Percentiles rank a stretch among this genome's conserved stretches.
These are phyloP conservation scores for Apodemia mormo DNA, from an alignment of 2,888 invertebrate genomes.

Conservation along the genomic window DNA sequence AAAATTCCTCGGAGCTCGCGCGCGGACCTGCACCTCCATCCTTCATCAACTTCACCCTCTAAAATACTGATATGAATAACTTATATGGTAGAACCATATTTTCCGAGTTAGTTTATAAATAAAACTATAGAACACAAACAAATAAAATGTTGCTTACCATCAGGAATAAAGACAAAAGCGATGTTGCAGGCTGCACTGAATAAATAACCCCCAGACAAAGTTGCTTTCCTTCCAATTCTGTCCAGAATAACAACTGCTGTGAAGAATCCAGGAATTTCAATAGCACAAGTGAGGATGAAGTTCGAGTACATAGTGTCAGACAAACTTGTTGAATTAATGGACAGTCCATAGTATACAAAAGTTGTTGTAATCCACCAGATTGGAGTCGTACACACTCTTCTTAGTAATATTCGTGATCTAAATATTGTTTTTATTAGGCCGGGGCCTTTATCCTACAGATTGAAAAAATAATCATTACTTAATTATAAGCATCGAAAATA, in stretches of 20 bases:
- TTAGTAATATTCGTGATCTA: conserved; percentile 71
- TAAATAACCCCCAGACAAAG: conserved; percentile 38
- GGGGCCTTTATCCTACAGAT: conserved; percentile 32
- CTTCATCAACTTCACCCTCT: no score
- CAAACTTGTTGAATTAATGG: conserved; percentile 85
- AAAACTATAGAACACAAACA: background rate
- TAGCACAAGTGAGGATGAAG: conserved; percentile 79
- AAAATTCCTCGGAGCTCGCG: no score
- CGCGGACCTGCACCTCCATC: no score
- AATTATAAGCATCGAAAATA: no score
- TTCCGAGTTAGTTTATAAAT: no score
- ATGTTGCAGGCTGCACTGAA: conserved; percentile 38
- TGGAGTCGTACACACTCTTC: conserved; percentile 81
- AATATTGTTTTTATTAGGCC: conserved; percentile 60
- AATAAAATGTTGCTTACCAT: conserved; percentile 39
- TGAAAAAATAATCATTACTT: background rate
- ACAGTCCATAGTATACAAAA: conserved; percentile 88
- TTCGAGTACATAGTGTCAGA: conserved; percentile 86
- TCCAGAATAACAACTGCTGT: conserved; percentile 80
- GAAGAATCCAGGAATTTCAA: conserved; percentile 85
- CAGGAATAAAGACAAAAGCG: conserved; percentile 38
- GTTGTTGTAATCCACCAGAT: conserved; percentile 87
- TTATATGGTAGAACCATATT: no score
- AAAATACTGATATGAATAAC: no score
- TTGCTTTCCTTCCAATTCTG: conserved; percentile 62